Evolutionary conservation across 2,797 vertebrate species (phyloP).

Genomic region (Trichosurus vulpecula): DNA sequence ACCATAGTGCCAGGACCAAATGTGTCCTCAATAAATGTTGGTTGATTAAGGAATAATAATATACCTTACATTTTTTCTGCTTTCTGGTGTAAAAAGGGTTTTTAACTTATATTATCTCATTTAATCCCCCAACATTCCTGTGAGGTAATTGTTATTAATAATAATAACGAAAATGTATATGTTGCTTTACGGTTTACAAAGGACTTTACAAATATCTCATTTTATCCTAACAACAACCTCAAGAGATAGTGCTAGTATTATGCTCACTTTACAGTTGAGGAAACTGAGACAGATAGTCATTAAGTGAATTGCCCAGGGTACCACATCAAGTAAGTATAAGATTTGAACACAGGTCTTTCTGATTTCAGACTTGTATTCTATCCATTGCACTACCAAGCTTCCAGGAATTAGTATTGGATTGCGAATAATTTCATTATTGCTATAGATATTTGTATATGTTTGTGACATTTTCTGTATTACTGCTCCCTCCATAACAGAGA

Average conservation of each 20-base stretch:
- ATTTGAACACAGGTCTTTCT: neutral
- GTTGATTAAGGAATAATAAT: conserved; percentile 11
- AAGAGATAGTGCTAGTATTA: neutral
- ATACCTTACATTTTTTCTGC: conserved; percentile 9
- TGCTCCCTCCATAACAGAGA: neutral
- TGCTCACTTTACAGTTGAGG: neutral
- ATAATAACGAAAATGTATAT: no score
- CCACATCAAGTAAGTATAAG: neutral
- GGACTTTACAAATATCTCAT: no score
- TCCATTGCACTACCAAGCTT: neutral
- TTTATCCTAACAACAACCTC: no score
- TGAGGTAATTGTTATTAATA: no score
- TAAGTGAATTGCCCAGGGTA: neutral
- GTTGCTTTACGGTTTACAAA: no score
- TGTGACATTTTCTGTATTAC: neutral
- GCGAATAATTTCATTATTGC: neutral
- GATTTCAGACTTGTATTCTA: neutral
- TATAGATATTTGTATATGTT: neutral
- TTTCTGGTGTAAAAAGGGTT: conserved; percentile 33
- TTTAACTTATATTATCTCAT: no score
- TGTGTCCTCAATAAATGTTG: conserved; percentile 49
- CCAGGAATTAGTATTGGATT: neutral
- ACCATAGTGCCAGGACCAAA: neutral
- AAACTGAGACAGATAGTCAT: neutral
- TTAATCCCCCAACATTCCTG: no score